Base-by-base conservation (phyloP, 2,797 vertebrate genomes). In the Coregonus suidteri region DNA sequence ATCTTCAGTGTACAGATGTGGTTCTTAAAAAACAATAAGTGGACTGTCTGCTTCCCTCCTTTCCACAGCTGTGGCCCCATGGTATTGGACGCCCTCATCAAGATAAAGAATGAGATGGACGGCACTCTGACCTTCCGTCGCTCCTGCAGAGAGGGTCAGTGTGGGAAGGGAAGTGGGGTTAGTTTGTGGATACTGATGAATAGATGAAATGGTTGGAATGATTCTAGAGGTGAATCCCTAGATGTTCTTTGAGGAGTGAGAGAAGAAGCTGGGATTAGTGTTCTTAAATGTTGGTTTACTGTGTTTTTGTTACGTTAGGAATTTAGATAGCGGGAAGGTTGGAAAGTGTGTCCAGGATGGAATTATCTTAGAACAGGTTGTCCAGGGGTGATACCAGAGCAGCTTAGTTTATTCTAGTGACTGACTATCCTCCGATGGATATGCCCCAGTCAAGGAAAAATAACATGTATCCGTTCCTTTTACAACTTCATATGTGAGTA, bases 51-150 rank as follows among this genome's bases (percentile, higher is more conserved):
- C 74, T 1, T 35, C 51, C 37, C 14, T 74, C 47, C 5, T 76
- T 62, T 53, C 54, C 56, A 0, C 47, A 99, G 97, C 0, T 99
- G 97, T 82, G 97, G 97, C 1, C 95, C 96, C 0, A 99, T 99
- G 97, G 93, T 99, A 67, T 93, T 99, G 0, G 97, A 99, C 37
- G 97, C 96, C 4, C 92, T 99, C 75, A 98, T 99, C 89, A 99
- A 99, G 91, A 97, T 99, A 18, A 99, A 99, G 91, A 99, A 99
- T 18, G 98, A 99, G 89, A 83, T 97, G 51, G 98, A 99, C 76
- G 82, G 96, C 16, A 98, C 97, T 4, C 90, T 99, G 87, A 98
- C 97, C 47, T 99, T 99, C 90, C 95, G 98, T 56, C 94, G 98
- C 53, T 99, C 98, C 0, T 99, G 98, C 82, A 93, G 98, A 91